Percentiles rank a stretch among this genome's conserved stretches.
Evolutionary conservation across 2,797 vertebrate genomes (phyloP).

Genomic region (Gallinago stenura): DNA sequence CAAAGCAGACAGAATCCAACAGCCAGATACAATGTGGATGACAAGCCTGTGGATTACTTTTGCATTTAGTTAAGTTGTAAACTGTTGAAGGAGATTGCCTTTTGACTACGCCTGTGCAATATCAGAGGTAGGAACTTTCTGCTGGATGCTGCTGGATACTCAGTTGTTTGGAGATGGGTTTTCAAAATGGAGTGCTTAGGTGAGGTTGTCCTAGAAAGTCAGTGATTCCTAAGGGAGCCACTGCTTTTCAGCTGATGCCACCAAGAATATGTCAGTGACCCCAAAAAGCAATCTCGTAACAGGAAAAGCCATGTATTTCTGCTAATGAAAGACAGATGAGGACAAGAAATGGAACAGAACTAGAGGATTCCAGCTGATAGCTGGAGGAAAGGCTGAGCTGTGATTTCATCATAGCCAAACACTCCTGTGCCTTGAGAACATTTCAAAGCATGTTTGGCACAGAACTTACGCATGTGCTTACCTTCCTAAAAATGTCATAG

Average conservation of each 20-base stretch:
- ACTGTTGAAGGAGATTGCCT: conserved; percentile 17
- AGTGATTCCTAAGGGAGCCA: neutral
- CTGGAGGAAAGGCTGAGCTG: neutral
- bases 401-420: neutral
- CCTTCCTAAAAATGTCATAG: neutral
- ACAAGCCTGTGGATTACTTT: conserved; percentile 54
- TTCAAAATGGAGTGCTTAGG: neutral
- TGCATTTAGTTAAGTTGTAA: conserved; percentile 49
- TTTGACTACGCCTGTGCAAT: conserved; percentile 35
- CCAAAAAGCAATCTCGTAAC: neutral
- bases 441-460: conserved; percentile 9
- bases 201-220: neutral
- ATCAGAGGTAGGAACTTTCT: conserved; percentile 20
- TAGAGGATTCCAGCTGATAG: conserved; percentile 3
- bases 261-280: neutral
- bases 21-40: conserved; percentile 40
- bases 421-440: neutral
- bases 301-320: neutral
- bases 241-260: neutral
- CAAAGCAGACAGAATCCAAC: conserved; percentile 57
- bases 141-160: neutral
- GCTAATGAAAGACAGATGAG: neutral
- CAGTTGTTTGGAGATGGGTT: neutral
- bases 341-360: neutral
- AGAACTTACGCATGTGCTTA: neutral